These are phyloP conservation scores for Drosophila burlai DNA, from an alignment of 1,140 invertebrate genomes.

Conservation along the genomic window DNA sequence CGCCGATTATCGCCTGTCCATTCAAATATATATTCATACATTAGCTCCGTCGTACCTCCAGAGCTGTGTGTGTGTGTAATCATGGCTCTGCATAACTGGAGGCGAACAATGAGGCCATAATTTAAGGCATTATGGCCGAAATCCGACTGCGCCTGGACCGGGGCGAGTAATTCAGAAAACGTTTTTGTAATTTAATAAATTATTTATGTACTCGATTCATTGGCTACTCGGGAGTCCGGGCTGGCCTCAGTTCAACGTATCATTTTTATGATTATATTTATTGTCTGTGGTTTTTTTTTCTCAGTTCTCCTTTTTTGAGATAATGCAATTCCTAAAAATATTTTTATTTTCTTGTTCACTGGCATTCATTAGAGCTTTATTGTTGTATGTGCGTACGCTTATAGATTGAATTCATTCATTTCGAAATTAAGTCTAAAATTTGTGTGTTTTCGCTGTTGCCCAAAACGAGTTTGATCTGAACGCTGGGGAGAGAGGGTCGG, in stretches of 20 bases:
- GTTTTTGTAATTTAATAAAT: conserved; percentile 79
- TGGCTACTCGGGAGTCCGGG: conserved; percentile 14
- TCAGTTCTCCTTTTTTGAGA: conserved; percentile 25
- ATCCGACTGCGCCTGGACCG: conserved; percentile 37
- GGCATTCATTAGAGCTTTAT: conserved; percentile 73
- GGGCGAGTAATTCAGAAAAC: conserved; percentile 63
- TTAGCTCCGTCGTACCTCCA: background rate
- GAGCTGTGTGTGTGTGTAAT: conserved; percentile 7
- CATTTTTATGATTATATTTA: conserved; percentile 61
- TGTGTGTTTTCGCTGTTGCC: conserved; percentile 47
- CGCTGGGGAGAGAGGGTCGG: conserved; percentile 1
- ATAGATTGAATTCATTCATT: conserved; percentile 62
- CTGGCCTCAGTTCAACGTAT: conserved; percentile 48
- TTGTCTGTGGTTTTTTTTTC: conserved; percentile 30
- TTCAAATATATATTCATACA: conserved; percentile 4
- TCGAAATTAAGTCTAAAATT: conserved; percentile 67
- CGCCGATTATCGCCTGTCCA: conserved; percentile 58
- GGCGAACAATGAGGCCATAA: conserved; percentile 77
- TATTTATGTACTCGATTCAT: conserved; percentile 79
- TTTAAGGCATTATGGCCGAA: conserved; percentile 80
- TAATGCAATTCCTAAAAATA: conserved; percentile 60
- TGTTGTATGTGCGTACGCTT: conserved; percentile 60
- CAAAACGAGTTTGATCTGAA: conserved; percentile 57
- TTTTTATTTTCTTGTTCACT: conserved; percentile 53
- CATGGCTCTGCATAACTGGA: conserved; percentile 44